These are phyloP conservation scores for Ceyx margarethae DNA, from an alignment of 2,113 vertebrate species.

Conservation along the genomic window DNA sequence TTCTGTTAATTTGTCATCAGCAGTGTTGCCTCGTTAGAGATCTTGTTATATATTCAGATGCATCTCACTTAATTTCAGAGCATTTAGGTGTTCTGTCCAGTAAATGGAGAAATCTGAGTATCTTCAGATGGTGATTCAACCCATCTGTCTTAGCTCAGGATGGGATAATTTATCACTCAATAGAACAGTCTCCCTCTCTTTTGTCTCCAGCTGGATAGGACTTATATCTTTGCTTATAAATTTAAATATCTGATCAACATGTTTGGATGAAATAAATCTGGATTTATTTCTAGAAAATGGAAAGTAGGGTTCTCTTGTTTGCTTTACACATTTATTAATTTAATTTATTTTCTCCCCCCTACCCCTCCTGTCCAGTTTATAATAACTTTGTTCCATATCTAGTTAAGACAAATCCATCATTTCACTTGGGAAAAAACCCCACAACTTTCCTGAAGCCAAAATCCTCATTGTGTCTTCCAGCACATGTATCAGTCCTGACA, in stretches of 20 bases:
- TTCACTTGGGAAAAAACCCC: neutral
- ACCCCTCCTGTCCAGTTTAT: neutral
- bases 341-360: neutral
- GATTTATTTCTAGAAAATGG: neutral
- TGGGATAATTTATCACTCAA: neutral
- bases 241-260: neutral
- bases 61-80: neutral
- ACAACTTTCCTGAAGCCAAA: neutral
- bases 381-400: neutral
- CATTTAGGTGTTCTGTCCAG: neutral
- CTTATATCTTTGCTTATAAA: neutral
- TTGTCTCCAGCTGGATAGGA: neutral
- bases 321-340: neutral
- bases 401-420: neutral
- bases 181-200: neutral
- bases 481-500: neutral
- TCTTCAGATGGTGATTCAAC: neutral
- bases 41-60: neutral
- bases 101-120: neutral
- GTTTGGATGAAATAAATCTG: neutral
- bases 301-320: neutral
- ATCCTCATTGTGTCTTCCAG: neutral
- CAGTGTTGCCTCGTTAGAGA: neutral
- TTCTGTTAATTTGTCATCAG: neutral
- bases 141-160: neutral